Evolutionary conservation across 2,888 invertebrate genomes (phyloP), one percentile per base, ranked within the genome.

Genomic region (Rhagonycha fulva): DNA sequence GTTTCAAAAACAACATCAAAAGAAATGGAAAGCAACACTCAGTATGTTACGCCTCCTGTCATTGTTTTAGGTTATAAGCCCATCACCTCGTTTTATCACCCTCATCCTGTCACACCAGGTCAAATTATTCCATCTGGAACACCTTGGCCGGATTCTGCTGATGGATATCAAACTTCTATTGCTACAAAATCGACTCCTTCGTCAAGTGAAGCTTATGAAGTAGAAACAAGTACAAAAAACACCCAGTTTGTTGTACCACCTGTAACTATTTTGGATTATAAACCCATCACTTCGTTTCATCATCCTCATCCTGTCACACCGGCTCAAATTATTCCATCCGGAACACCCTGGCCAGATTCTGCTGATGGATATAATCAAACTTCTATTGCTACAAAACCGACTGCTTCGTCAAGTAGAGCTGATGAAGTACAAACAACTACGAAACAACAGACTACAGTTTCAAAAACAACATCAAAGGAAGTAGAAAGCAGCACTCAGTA

Each of bases 51-150:
- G 4, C 19, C 63, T 4, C 14, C 70, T 12, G 4, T 4, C 11
- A 23, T 68, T 26, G 62, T 74, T 71, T 77, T 78, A 32, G 79
- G 71, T 14, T 77, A 79, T 69, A 75, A 77, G 63, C 80, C 81
- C 0, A 75, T 66, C 60, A 70, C 70, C 7, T 74, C 80, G 14
- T 72, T 71, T 67, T 75, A 68, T 47, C 68, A 63, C 47, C 75
- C 75, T 9, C 60, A 62, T 23, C 77, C 77, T 3, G 60, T 70
- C 7, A 77, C 73, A 14, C 9, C 72, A 11, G 9, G 71, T 14
- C 79, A 77, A 62, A 63, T 76, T 19, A 67, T 79, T n/a, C 74
- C 77, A 7, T 63, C 79, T 10, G 76, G 76, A 26, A 68, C 28
- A 61, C 77, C 79, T 14, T 78, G 78, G 78, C 78, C 78, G 4